Base-by-base conservation (phyloP, 2,797 vertebrate genomes). In the Tokudaia tokunoshimensis region DNA sequence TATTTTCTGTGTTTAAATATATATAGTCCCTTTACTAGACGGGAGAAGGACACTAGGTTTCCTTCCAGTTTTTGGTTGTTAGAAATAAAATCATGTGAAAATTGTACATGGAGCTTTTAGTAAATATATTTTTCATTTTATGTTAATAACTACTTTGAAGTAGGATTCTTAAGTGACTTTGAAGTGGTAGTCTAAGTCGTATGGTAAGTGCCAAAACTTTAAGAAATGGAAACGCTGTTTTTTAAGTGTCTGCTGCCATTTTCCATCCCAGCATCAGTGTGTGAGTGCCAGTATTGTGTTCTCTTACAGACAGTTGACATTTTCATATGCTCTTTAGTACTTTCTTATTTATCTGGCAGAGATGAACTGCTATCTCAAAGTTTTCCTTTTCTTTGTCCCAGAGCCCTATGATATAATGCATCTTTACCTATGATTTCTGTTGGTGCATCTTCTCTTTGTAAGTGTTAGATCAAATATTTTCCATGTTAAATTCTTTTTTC, bases 51-150 rank as follows among this genome's bases (percentile, higher is more conserved):
- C n/a, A 90, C 65, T 63, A 81, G 10, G 4, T 61, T 92, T 65
- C n/a, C 37, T 82, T 82, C n/a, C n/a, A 70, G 10, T 47, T 78
- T 94, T 59, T 61, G 29, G 14, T 91, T 44, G 1, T 91, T 88
- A 80, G 1, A 20, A 87, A 63, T 81, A 70, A 87, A 94, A 11
- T 24, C 44, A 84, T 34, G 34, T 74, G 50, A 86, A 80, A 94
- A 85, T 76, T 80, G 41, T 91, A 15, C 24, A 63, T 24, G 26
- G 2, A 70, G n/a, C 3, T 12, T 93, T 89, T 20, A 61, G 50
- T 94, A 7, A 93, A 50, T 89, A 79, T 1, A 59, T 50, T 67
- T 93, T 94, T 84, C 41, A 91, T 95, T 88, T 83, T 47, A 85
- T 41, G 24, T 85, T 26, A 29, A n/a, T 95, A 37, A 89, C 75